Conservation (phyloP, 1,140 invertebrate genomes). For the Panagrolaimus sp. region DNA sequence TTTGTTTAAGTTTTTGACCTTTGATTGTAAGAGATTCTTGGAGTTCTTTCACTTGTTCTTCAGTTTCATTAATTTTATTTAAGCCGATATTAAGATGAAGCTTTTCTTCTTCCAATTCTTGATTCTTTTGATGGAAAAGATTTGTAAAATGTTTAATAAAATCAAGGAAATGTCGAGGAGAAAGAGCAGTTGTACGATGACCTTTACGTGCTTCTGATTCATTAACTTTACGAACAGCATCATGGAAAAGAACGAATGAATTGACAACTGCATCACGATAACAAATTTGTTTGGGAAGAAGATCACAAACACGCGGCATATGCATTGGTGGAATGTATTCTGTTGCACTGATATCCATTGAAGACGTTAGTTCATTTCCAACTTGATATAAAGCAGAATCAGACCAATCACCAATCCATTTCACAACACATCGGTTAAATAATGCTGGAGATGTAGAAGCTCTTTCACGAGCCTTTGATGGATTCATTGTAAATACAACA, state of each 20-base stretch:
- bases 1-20: constrained; percentile 89
- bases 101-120: constrained; percentile 96
- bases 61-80: constrained; percentile 96
- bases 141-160: constrained; percentile 99
- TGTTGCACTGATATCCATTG: constrained; percentile 63
- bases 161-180: constrained; percentile 95
- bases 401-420: constrained; percentile 99
- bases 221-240: constrained; percentile 90
- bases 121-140: constrained; percentile 91
- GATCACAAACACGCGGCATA: constrained; percentile 56
- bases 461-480: constrained; percentile 94
- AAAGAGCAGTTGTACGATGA: constrained; percentile 89
- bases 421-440: constrained; percentile 97
- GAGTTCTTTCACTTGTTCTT: constrained; percentile 98
- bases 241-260: constrained; percentile 94
- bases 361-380: constrained; percentile 64
- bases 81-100: constrained; percentile 96
- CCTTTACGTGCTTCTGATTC: constrained; percentile 70
- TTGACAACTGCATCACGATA: constrained; percentile 88
- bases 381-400: constrained; percentile 91
- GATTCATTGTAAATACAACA: constrained; percentile 99
- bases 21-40: constrained; percentile 96
- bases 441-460: constrained; percentile 96
- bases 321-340: constrained; percentile 51
- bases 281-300: constrained; percentile 72